Base-by-base conservation (phyloP, 2,888 invertebrate species). In the Plebejus anna region DNA sequence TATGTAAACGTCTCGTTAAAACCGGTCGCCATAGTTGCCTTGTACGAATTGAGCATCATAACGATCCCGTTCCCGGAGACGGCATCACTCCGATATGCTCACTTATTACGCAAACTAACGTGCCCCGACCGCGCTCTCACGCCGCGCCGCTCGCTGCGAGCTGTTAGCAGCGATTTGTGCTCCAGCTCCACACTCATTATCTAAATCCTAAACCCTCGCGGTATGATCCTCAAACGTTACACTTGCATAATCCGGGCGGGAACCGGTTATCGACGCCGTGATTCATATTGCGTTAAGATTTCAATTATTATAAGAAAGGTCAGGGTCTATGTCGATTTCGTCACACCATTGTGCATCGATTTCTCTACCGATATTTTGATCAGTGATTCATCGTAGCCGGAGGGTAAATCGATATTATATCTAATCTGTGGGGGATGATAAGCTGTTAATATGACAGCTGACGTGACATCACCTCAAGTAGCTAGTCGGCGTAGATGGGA, bases 51-150 rank as follows among this genome's bases (percentile, higher is more conserved):
- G 84, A 88, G 85, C 83, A 83, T 85, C 82, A 84, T 82, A 83
- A 84, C 81, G 83, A 84, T 83, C 82, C 81, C 80, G 82, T 87
- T 86, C 83, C 86, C 84, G 86, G 47, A 28, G 70, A 71, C 70
- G 71, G 55, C 70, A 59, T 55, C 70, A 57, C 71, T 86, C 71
- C 66, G 75, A 76, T 75, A 71, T 76, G 88, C 87, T 85, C 85
- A 89, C 86, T 89, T 90, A 90, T 90, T 91, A 89, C 89, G 87
- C 88, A 89, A 89, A 88, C 85, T 86, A 85, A 90, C 85, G 86
- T 55, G 55, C 88, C 89, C 91, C 90, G 90, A 91, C 87, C 82
- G 84, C 83, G 87, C 89, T 90, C 89, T 91, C 90, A 91, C 90
- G 91, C 87, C 90, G 85, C 90, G 91, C 87, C 90, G 85, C 28